phyloP scores from a whole-genome alignment of 2,797 vertebrate genomes.

The Dendrocincla tyrannina region DNA sequence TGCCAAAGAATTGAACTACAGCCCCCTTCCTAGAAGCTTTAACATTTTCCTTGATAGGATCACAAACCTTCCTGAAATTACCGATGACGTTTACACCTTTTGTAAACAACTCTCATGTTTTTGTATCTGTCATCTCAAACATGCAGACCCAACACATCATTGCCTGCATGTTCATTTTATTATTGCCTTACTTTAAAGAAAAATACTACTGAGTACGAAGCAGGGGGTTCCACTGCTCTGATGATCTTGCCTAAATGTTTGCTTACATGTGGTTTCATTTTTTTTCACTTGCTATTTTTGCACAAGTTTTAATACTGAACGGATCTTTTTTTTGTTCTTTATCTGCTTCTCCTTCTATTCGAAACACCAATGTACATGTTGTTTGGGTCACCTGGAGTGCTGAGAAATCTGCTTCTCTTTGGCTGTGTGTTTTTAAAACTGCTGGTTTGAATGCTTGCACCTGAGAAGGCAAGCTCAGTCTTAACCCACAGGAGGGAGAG shows the following conservation, averaged over 20 bases:
- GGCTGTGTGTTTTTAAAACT: conserved; percentile 15
- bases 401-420: conserved; percentile 39
- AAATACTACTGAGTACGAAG: conserved; percentile 85
- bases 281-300: conserved; percentile 63
- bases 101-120: conserved; percentile 60
- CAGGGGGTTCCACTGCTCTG: conserved; percentile 70
- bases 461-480: conserved; percentile 32
- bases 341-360: conserved; percentile 1
- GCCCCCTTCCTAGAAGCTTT: conserved; percentile 80
- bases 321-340: not conserved
- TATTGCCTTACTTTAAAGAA: conserved; percentile 85
- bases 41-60: conserved; percentile 73
- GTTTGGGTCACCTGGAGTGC: conserved; percentile 39
- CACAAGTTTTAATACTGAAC: conserved; percentile 64
- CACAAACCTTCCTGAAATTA: conserved; percentile 63
- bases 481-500: conserved; percentile 32
- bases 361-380: conserved; percentile 28
- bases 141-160: conserved; percentile 76
- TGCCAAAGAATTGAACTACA: conserved; percentile 91
- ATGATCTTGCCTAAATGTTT: conserved; percentile 69
- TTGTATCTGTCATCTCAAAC: conserved; percentile 66
- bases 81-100: conserved; percentile 66
- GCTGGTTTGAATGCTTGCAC: conserved; percentile 37
- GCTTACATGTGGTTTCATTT: conserved; percentile 76
- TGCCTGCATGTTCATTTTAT: conserved; percentile 81